Evolutionary conservation across 2,797 vertebrate genomes (phyloP).

Genomic region (Pogoniulus pusillus): DNA sequence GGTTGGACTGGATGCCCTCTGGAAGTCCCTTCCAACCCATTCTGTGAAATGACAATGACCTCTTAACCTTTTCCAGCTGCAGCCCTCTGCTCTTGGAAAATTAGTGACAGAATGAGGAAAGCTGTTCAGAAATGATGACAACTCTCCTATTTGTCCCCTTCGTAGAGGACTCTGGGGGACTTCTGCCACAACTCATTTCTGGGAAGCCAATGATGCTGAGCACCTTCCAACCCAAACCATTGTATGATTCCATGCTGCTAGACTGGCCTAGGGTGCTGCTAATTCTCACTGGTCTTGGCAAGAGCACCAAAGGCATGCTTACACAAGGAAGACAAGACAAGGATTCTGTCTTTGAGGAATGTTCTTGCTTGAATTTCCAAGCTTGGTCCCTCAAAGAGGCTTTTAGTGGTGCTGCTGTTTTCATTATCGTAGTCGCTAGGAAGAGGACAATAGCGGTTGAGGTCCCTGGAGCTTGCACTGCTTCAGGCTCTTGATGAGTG

Average conservation of each 20-base stretch:
- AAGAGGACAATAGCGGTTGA: background rate
- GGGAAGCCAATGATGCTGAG: background rate
- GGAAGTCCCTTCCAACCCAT: too few relatives aligned
- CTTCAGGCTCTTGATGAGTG: background rate
- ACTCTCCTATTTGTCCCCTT: background rate
- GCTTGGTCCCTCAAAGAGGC: background rate
- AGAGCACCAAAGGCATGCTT: background rate
- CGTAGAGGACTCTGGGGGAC: background rate
- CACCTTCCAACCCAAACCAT: background rate
- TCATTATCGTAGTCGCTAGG: background rate
- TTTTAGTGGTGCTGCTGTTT: background rate
- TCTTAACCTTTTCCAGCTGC: background rate
- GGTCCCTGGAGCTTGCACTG: background rate
- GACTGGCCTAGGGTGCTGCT: background rate
- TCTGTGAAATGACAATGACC: background rate
- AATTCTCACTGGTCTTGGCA: background rate
- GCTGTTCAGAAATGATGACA: background rate
- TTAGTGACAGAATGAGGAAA: background rate
- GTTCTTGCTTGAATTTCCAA: background rate
- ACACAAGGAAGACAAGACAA: background rate
- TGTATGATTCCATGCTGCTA: too few relatives aligned
- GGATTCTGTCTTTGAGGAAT: background rate
- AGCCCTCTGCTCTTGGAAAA: background rate
- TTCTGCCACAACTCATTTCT: background rate
- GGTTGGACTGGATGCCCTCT: too few relatives aligned